A percentile compares a stretch with the other conserved stretches of the same genome.
Evolutionary conservation across 2,113 vertebrate species (phyloP).

Genomic region (Thamnaconus septentrionalis): DNA sequence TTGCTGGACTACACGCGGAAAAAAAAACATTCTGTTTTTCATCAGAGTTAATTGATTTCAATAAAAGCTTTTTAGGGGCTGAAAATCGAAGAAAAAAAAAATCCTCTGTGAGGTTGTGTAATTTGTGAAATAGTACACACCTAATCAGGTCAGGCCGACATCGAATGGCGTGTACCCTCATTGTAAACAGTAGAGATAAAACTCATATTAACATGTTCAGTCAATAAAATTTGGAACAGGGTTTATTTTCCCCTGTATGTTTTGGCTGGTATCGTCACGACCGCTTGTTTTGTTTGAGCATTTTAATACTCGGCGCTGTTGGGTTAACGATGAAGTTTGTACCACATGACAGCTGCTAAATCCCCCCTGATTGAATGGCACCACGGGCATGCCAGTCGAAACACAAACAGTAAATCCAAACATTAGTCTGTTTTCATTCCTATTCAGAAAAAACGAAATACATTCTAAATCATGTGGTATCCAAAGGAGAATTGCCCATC

Average conservation of each 20-base stretch:
- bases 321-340: not conserved
- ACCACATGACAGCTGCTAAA: constrained; percentile 1
- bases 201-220: not conserved
- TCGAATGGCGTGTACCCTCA: not conserved
- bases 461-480: not conserved
- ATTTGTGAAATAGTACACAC: constrained; percentile 6
- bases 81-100: not conserved
- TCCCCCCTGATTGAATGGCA: no score
- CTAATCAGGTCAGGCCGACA: constrained; percentile 34
- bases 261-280: no score
- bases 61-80: not conserved
- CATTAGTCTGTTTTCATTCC: no score
- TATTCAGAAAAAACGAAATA: no score
- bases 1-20: not conserved
- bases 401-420: no score
- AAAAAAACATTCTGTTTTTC: not conserved
- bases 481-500: not conserved
- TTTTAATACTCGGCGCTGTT: no score
- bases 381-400: no score
- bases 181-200: constrained; percentile 3
- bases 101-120: not conserved
- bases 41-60: not conserved
- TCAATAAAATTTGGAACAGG: no score
- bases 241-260: no score
- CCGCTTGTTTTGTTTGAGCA: no score